Evolutionary conservation across 2,888 invertebrate genomes (phyloP).

Genomic region (Gasteruption jaculator): DNA sequence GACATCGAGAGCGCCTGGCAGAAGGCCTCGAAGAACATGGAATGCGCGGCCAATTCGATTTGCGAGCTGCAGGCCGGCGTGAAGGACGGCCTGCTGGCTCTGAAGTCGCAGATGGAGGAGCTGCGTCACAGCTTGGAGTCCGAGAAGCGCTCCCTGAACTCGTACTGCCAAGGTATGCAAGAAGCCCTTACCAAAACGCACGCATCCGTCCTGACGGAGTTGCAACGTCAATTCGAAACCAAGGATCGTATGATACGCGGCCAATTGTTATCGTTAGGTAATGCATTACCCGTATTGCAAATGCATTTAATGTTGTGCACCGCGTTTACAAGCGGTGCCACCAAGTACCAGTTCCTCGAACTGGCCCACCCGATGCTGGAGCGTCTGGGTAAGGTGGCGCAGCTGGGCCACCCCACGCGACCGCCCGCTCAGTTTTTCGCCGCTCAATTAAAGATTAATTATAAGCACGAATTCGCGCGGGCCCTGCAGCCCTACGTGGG

Average conservation of each 20-base stretch:
- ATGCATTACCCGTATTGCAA: constrained; percentile 65
- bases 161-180: constrained; percentile 64
- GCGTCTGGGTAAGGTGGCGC: constrained; percentile 62
- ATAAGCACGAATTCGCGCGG: constrained; percentile 62
- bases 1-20: constrained; percentile 73
- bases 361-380: constrained; percentile 66
- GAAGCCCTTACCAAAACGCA: constrained; percentile 67
- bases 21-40: constrained; percentile 66
- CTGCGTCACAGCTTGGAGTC: constrained; percentile 62
- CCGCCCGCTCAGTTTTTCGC: constrained; percentile 40
- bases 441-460: constrained; percentile 54
- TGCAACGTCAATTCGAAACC: constrained; percentile 61
- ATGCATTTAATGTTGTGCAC: constrained; percentile 68
- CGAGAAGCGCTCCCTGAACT: constrained; percentile 64
- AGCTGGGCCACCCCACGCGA: constrained; percentile 60
- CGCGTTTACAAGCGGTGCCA: constrained; percentile 67
- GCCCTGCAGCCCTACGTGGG: constrained; percentile 61
- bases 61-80: constrained; percentile 64
- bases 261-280: constrained; percentile 57
- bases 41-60: constrained; percentile 57
- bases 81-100: constrained; percentile 62
- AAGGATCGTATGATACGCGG: constrained; percentile 57
- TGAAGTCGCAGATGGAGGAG: constrained; percentile 66
- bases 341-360: constrained; percentile 71
- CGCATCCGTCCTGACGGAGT: constrained; percentile 61